phyloP scores from a whole-genome alignment of 2,797 vertebrate genomes.

The Hyperoplus immaculatus region DNA sequence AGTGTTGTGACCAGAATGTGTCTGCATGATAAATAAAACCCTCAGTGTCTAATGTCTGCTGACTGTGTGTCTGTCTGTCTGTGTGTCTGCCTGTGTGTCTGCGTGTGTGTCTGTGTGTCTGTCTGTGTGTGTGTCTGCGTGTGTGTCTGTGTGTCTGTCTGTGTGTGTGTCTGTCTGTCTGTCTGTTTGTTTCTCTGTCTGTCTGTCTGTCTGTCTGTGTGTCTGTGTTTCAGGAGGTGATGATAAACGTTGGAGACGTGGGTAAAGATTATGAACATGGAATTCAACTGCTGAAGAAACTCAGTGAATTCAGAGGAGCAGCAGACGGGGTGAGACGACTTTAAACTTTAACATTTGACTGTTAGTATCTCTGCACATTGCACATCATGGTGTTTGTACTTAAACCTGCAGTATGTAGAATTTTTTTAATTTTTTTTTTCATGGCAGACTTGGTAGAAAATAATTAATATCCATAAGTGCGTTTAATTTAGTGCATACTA shows the following conservation, averaged over 20 bases:
- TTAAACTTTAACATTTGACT: too few species aligned
- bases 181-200: too few species aligned
- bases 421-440: too few species aligned
- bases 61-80: not conserved
- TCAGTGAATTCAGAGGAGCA: constrained; percentile 86
- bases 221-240: constrained; percentile 86
- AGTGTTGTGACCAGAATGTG: not conserved
- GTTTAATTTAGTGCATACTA: too few species aligned
- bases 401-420: too few species aligned
- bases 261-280: constrained; percentile 91
- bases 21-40: not conserved
- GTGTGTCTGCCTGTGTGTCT: constrained; percentile 14
- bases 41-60: not conserved
- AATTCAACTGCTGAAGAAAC: constrained; percentile 87
- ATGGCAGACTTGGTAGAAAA: too few species aligned
- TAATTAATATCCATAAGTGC: too few species aligned
- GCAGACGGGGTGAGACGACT: constrained; percentile 82
- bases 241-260: constrained; percentile 88
- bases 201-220: not conserved
- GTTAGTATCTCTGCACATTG: too few species aligned
- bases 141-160: too few species aligned
- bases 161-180: too few species aligned
- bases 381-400: too few species aligned
- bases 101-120: not conserved
- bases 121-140: too few species aligned